Percentiles rank a stretch among this genome's conserved stretches.
phyloP scores from a whole-genome alignment of 2,113 vertebrate genomes.

The Silurus glanis region DNA sequence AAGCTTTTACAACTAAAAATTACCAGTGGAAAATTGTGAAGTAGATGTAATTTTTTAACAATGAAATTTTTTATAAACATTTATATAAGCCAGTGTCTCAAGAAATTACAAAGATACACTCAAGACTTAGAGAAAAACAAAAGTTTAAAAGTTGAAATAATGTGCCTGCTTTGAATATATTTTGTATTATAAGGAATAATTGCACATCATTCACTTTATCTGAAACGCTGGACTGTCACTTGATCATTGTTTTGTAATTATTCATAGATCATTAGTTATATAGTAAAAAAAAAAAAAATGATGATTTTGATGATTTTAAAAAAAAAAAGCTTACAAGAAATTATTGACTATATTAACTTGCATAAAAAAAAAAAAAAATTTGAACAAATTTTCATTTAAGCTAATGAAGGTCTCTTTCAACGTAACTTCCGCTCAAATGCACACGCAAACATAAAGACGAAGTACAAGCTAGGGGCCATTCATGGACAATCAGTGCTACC shows the following conservation, averaged over 20 bases:
- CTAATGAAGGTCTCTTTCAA: not conserved
- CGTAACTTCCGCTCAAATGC: not conserved
- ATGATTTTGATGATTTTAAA: not conserved
- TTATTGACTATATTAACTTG: not conserved
- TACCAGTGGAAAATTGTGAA: too few relatives aligned
- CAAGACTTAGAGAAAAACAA: too few relatives aligned
- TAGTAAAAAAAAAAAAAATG: too few relatives aligned
- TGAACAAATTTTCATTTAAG: not conserved
- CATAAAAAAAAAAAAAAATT: not conserved
- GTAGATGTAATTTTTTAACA: too few relatives aligned
- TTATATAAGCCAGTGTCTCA: too few relatives aligned
- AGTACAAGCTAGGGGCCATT: conserved; percentile 25
- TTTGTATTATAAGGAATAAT: not conserved
- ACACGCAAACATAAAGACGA: conserved; percentile 49
- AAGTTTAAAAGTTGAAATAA: too few relatives aligned
- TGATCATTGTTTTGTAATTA: not conserved
- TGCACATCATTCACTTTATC: not conserved
- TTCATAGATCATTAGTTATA: not conserved
- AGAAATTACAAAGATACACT: too few relatives aligned
- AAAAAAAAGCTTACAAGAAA: not conserved
- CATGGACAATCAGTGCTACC: conserved; percentile 52
- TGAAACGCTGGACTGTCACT: not conserved
- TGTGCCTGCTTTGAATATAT: too few relatives aligned
- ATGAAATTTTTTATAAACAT: too few relatives aligned
- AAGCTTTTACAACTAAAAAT: too few relatives aligned